Percentiles rank a stretch among this genome's conserved stretches.
Conservation (phyloP, 2,797 vertebrate genomes). For the Gobio occitaniae region DNA sequence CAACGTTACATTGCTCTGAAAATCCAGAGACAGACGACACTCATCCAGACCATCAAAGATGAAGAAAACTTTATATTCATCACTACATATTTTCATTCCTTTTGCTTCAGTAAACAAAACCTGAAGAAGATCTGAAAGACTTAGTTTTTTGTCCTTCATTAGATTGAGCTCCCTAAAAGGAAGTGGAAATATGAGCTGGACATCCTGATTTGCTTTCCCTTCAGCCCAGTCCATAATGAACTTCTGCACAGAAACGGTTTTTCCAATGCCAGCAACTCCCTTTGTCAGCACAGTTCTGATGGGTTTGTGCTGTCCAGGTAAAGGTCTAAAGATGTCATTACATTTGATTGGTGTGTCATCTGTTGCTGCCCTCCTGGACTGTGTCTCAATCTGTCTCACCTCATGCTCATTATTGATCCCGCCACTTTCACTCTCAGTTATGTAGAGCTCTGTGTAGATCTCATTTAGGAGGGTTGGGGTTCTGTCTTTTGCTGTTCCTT, state of each 20-base stretch:
- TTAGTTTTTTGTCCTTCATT: background rate
- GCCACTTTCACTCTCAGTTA: constrained; percentile 23
- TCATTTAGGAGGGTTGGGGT: constrained; percentile 20
- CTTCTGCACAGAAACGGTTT: constrained; percentile 18
- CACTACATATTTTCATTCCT: background rate
- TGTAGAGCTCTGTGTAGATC: constrained; percentile 35
- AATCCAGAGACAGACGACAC: constrained; percentile 11
- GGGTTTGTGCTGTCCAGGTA: constrained; percentile 10
- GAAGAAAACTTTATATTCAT: constrained; percentile 5
- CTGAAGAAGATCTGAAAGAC: background rate
- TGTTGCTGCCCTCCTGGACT: background rate
- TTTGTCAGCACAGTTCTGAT: constrained; percentile 34
- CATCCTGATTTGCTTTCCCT: constrained; percentile 8
- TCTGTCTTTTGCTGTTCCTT: constrained; percentile 3
- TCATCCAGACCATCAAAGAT: constrained; percentile 35
- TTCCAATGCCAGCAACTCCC: constrained; percentile 27
- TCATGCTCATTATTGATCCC: constrained; percentile 27
- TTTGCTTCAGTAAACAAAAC: background rate
- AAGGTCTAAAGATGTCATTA: constrained; percentile 8
- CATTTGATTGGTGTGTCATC: constrained; percentile 16
- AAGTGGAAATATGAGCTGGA: constrained; percentile 28
- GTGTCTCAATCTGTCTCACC: constrained; percentile 28
- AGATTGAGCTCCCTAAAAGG: constrained; percentile 14
- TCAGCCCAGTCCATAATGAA: constrained; percentile 21
- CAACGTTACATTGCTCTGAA: constrained; percentile 7